A percentile compares a stretch with the other conserved stretches of the same genome.
Evolutionary conservation across 1,140 invertebrate species (phyloP).

Genomic region (Gonioctena quinquepunctata): DNA sequence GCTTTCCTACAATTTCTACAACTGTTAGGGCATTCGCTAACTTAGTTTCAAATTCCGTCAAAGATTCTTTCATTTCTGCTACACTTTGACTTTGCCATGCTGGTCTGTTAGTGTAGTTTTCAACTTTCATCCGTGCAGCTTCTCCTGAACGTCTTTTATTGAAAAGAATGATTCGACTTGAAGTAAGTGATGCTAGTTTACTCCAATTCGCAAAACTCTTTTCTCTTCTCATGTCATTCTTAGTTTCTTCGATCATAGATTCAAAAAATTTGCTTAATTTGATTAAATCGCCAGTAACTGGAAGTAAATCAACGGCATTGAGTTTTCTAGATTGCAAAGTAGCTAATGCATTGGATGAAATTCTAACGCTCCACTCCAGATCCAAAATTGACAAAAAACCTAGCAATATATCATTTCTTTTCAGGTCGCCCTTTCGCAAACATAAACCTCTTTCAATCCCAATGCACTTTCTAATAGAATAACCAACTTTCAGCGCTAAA

Average conservation of each 20-base stretch:
- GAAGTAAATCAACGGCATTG: constrained; percentile 5
- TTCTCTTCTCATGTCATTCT: constrained; percentile 3
- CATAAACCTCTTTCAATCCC: neutral
- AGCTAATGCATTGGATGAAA: constrained; percentile 15
- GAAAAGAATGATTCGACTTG: constrained; percentile 10
- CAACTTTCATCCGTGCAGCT: constrained; percentile 13
- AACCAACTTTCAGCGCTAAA: constrained; percentile 18
- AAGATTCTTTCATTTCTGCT: constrained; percentile 14
- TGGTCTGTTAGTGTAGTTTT: neutral
- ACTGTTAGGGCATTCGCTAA: constrained; percentile 14
- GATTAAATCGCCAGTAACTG: constrained; percentile 6
- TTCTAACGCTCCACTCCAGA: constrained; percentile 10
- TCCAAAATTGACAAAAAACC: constrained; percentile 15
- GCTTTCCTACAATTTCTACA: constrained; percentile 13
- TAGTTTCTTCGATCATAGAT: neutral
- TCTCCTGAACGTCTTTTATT: constrained; percentile 22
- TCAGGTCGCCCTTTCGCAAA: constrained; percentile 13
- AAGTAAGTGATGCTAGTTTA: constrained; percentile 2
- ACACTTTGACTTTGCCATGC: neutral
- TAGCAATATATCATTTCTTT: constrained; percentile 11
- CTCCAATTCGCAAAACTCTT: neutral
- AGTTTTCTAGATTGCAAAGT: constrained; percentile 20
- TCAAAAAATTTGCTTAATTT: constrained; percentile 14
- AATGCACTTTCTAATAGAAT: constrained; percentile 12
- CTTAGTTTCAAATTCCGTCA: constrained; percentile 12